Conservation (phyloP, 2,113 vertebrate genomes). For the Heliornis fulica region DNA sequence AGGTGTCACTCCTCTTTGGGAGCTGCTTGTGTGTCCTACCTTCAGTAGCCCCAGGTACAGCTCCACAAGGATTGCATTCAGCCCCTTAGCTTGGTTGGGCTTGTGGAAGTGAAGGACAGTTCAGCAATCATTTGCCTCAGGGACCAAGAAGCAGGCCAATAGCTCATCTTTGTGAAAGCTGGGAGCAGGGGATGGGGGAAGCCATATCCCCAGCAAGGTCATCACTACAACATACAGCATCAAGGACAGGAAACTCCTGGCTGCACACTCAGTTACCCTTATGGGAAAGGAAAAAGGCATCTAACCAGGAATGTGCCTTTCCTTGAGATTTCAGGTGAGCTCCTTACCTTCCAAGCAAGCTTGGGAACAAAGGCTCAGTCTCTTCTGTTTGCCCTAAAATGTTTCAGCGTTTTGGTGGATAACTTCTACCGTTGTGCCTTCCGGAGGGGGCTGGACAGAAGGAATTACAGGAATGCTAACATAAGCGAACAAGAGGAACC, state of each 20-base stretch:
- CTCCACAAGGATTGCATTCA: background rate
- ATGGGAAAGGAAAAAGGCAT: background rate
- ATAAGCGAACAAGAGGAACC: background rate
- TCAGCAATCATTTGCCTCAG: background rate
- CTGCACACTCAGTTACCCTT: no score
- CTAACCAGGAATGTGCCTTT: accelerated
- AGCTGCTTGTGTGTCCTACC: background rate
- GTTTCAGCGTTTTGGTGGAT: background rate
- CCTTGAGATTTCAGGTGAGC: background rate
- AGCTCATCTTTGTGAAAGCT: background rate
- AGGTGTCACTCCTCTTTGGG: background rate
- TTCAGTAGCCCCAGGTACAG: background rate
- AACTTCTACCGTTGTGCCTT: background rate
- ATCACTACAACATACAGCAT: background rate
- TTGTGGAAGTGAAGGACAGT: background rate
- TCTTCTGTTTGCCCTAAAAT: background rate
- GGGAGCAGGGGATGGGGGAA: background rate
- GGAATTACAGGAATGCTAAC: constrained; percentile 1
- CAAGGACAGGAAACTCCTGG: background rate
- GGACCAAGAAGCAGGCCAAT: background rate
- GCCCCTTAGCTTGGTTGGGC: no score
- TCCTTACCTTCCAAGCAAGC: background rate
- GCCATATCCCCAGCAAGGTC: background rate
- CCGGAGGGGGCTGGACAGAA: background rate
- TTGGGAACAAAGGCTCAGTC: background rate